phyloP scores from a whole-genome alignment of 2,797 vertebrate genomes.

The Sternarchorhynchus goeldii region DNA sequence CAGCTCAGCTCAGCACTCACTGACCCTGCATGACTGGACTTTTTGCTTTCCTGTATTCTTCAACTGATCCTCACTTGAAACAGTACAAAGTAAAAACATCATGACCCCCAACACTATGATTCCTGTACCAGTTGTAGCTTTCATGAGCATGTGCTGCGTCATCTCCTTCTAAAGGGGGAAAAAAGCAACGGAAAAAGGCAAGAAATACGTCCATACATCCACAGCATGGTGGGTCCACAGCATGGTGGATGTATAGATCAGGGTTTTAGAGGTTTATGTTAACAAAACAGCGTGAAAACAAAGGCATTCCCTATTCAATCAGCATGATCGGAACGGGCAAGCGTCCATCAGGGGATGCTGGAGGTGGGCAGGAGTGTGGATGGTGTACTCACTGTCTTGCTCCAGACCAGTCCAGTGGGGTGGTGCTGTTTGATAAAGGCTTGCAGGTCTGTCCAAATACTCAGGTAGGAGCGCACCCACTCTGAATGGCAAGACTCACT shows the following conservation, averaged over 20 bases:
- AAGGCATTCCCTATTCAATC: not conserved
- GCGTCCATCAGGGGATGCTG: not conserved
- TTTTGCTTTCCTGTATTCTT: not conserved
- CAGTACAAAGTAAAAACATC: not conserved
- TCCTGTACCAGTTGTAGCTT: not conserved
- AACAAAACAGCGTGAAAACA: too few relatives aligned
- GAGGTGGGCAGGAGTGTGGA: not conserved
- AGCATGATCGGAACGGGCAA: not conserved
- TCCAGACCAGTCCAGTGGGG: constrained; percentile 91
- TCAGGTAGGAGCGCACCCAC: constrained; percentile 94
- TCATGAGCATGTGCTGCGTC: not conserved
- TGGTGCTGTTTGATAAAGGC: constrained; percentile 93
- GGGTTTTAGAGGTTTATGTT: too few relatives aligned
- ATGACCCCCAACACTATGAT: not conserved
- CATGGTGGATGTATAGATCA: too few relatives aligned
- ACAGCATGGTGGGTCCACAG: too few relatives aligned
- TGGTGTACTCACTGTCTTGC: constrained; percentile 83
- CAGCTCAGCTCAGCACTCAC: constrained; percentile 7
- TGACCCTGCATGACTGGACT: constrained; percentile 33
- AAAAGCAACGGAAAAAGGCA: not conserved
- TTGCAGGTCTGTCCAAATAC: constrained; percentile 94
- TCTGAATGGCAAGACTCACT: constrained; percentile 93
- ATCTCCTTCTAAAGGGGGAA: not conserved
- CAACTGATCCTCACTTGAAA: not conserved
- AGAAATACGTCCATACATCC: not conserved